A percentile compares a stretch with the other conserved stretches of the same genome.
Evolutionary conservation across 2,113 vertebrate genomes (phyloP).

Genomic region (Odontesthes bonariensis): DNA sequence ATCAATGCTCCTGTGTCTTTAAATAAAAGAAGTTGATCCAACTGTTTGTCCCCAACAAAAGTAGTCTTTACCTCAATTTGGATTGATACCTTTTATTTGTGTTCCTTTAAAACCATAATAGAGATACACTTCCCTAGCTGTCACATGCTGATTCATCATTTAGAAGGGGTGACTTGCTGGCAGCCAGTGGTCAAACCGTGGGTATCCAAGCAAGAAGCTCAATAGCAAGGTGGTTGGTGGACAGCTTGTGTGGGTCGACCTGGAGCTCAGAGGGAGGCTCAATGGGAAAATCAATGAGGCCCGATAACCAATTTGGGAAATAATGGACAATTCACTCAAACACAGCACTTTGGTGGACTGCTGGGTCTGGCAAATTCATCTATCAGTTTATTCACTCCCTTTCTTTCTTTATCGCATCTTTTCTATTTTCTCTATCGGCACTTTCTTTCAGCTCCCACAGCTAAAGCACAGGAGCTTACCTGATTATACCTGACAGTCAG

Average conservation of each 20-base stretch:
- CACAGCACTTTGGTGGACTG: constrained; percentile 40
- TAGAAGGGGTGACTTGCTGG: background rate
- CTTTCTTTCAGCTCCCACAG: background rate
- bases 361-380: constrained; percentile 44
- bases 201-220: constrained; percentile 64
- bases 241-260: constrained; percentile 55
- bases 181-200: constrained; percentile 36
- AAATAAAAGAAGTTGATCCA: background rate
- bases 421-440: constrained; percentile 1
- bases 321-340: constrained; percentile 74
- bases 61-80: constrained; percentile 1
- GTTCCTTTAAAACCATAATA: constrained; percentile 32
- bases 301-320: constrained; percentile 74
- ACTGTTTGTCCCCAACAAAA: background rate
- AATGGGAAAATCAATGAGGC: constrained; percentile 74
- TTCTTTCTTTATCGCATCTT: constrained; percentile 13
- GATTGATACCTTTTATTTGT: background rate
- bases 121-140: constrained; percentile 45
- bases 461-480: background rate
- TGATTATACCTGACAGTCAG: constrained; percentile 13
- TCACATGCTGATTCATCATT: constrained; percentile 64
- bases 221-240: constrained; percentile 56
- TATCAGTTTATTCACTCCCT: constrained; percentile 35
- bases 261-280: constrained; percentile 61
- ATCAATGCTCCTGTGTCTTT: constrained; percentile 27